A percentile compares a stretch with the other conserved stretches of the same genome.
phyloP scores from a whole-genome alignment of 2,797 vertebrate genomes.

The Eleutherodactylus coqui region DNA sequence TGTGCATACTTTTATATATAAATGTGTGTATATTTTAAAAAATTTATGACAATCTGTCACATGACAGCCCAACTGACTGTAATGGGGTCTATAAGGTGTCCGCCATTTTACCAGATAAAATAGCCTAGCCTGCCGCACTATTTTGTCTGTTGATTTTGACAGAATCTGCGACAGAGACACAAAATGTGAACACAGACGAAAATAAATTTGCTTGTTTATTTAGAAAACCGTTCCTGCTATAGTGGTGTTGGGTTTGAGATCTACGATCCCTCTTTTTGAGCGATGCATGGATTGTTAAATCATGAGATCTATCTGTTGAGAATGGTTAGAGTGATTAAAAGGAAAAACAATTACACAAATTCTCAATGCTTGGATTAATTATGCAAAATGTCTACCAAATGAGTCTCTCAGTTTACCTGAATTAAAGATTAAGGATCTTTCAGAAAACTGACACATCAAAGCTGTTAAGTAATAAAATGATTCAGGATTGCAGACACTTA shows the following conservation, averaged over 20 bases:
- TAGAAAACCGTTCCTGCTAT: neutral
- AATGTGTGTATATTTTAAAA: too few relatives aligned
- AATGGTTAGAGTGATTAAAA: slow-evolving; percentile 15
- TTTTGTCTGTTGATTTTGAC: too few relatives aligned
- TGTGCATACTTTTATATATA: too few relatives aligned
- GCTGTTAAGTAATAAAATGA: slow-evolving; percentile 45
- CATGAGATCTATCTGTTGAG: neutral
- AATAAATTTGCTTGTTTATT: too few relatives aligned
- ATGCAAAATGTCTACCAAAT: slow-evolving; percentile 18
- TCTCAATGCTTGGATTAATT: neutral
- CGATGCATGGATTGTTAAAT: neutral
- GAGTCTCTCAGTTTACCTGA: slow-evolving; percentile 22
- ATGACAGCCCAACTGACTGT: too few relatives aligned
- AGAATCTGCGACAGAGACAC: too few relatives aligned
- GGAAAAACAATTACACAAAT: slow-evolving; percentile 15
- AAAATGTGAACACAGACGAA: too few relatives aligned
- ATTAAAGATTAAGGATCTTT: slow-evolving; percentile 9
- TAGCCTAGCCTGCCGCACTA: too few relatives aligned
- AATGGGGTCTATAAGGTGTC: too few relatives aligned
- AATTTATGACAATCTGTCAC: too few relatives aligned
- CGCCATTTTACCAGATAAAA: too few relatives aligned
- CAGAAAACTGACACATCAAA: slow-evolving; percentile 7
- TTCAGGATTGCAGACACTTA: slow-evolving; percentile 28
- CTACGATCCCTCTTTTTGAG: neutral
- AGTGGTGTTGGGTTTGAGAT: neutral